Conservation (phyloP, 2,888 invertebrate genomes). For the Thymelicus lineola region DNA sequence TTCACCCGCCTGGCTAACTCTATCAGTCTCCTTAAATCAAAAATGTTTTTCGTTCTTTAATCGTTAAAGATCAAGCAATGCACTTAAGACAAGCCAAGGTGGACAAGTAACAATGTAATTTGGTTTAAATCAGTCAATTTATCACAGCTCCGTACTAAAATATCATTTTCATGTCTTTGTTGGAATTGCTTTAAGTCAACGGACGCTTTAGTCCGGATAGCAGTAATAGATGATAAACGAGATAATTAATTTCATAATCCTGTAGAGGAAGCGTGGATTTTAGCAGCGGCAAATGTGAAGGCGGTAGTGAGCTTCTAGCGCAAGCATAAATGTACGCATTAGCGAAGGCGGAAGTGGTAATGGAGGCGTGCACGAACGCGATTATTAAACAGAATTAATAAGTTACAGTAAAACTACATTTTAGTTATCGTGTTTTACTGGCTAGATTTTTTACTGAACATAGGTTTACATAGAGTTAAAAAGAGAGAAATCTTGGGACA, state of each 20-base stretch:
- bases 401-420: not conserved
- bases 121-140: too few relatives aligned
- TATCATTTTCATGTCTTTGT: not conserved
- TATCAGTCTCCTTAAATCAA: too few relatives aligned
- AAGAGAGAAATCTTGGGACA: too few relatives aligned
- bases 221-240: constrained; percentile 3
- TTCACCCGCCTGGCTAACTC: too few relatives aligned
- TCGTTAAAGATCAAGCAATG: too few relatives aligned
- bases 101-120: too few relatives aligned
- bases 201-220: not conserved
- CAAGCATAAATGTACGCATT: constrained; percentile 8
- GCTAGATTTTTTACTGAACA: not conserved
- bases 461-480: too few relatives aligned
- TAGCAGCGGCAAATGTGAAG: constrained; percentile 6
- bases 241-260: constrained; percentile 8
- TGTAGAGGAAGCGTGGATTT: constrained; percentile 1
- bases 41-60: too few relatives aligned
- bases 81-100: too few relatives aligned
- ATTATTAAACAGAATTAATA: constrained; percentile 1
- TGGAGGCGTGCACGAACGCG: constrained; percentile 2
- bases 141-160: not conserved
- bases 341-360: constrained; percentile 4
- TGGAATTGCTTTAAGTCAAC: not conserved
- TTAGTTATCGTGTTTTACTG: not conserved
- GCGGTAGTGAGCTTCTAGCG: constrained; percentile 7